Evolutionary conservation across 2,797 vertebrate genomes (phyloP).

Genomic region (Antennarius maculatus): DNA sequence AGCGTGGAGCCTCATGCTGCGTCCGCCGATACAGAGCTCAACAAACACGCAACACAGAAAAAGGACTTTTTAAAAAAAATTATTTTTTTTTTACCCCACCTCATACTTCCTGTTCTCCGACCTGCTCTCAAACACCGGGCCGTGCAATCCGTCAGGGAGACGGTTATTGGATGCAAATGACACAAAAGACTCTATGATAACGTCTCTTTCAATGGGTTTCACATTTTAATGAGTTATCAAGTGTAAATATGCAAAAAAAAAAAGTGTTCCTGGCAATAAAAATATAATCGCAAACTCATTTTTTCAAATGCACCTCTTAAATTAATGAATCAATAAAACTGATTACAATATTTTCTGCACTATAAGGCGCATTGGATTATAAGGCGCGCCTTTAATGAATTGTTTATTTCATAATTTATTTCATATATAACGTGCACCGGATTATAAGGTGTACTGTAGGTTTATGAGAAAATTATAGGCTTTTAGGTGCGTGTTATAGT

Average conservation of each 20-base stretch:
- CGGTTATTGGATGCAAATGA: neutral
- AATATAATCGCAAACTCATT: fast-evolving
- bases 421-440: too few species aligned
- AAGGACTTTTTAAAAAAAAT: too few species aligned
- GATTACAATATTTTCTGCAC: neutral
- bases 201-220: too few species aligned
- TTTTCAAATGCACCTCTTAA: neutral
- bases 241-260: too few species aligned
- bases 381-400: too few species aligned
- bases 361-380: too few species aligned
- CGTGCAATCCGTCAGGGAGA: neutral
- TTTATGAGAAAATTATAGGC: too few species aligned
- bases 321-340: neutral
- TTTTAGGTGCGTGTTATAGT: neutral
- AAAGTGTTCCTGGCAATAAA: neutral
- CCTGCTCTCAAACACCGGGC: neutral
- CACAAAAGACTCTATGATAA: neutral
- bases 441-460: too few species aligned
- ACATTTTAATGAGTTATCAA: neutral
- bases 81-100: constrained; percentile 1
- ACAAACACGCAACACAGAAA: constrained; percentile 1
- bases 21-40: constrained; percentile 36
- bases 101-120: constrained; percentile 54
- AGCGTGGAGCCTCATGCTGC: constrained; percentile 4
- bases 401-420: too few species aligned